phyloP scores from a whole-genome alignment of 2,888 invertebrate genomes.

The Cheilosia scutellata region DNA sequence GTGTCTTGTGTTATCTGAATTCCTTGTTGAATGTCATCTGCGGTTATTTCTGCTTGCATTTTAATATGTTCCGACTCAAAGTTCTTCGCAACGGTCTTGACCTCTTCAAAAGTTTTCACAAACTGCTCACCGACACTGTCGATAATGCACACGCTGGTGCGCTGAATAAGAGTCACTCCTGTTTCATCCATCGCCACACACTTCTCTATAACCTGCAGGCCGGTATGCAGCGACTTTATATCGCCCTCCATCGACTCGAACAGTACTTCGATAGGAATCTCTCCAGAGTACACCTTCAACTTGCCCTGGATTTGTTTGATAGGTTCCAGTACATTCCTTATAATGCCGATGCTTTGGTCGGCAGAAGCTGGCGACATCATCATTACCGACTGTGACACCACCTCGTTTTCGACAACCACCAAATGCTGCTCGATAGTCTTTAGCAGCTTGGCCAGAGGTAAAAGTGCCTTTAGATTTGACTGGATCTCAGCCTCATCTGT shows the following conservation, averaged over 20 bases:
- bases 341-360: constrained; percentile 88
- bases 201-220: constrained; percentile 88
- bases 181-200: constrained; percentile 89
- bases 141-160: constrained; percentile 88
- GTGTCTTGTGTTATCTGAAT: constrained; percentile 86
- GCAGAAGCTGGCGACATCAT: constrained; percentile 89
- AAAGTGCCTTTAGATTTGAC: constrained; percentile 83
- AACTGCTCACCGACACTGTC: constrained; percentile 86
- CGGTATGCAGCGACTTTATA: constrained; percentile 87
- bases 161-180: constrained; percentile 88
- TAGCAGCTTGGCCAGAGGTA: constrained; percentile 83
- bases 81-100: constrained; percentile 84
- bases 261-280: constrained; percentile 83
- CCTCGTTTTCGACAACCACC: constrained; percentile 87
- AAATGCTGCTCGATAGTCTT: constrained; percentile 86
- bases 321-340: constrained; percentile 87
- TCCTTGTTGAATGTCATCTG: constrained; percentile 85
- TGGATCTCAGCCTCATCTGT: constrained; percentile 85
- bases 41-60: constrained; percentile 84
- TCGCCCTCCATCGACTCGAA: constrained; percentile 87
- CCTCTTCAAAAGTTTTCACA: constrained; percentile 85
- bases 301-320: constrained; percentile 88
- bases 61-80: constrained; percentile 84
- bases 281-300: constrained; percentile 85
- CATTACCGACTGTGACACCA: constrained; percentile 87